Evolutionary conservation across 2,888 invertebrate genomes (phyloP).

Genomic region (Syrphus vitripennis): DNA sequence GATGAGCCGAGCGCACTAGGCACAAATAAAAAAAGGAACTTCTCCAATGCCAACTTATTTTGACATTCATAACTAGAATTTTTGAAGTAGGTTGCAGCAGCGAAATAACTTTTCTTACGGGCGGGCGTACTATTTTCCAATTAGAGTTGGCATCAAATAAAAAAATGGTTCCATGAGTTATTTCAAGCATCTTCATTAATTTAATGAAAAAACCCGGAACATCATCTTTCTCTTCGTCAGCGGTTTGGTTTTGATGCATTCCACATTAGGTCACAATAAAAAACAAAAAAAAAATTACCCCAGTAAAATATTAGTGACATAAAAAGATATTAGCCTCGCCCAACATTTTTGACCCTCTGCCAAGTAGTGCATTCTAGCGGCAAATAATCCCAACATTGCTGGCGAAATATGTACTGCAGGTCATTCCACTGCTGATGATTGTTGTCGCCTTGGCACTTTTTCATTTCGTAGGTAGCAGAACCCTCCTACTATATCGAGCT

Average conservation of each 20-base stretch:
- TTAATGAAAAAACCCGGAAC: conserved; percentile 30
- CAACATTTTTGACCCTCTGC: conserved; percentile 30
- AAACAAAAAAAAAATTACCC: neutral
- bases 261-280: neutral
- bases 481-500: neutral
- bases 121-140: conserved; percentile 31
- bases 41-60: conserved; percentile 28
- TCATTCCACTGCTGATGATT: conserved; percentile 46
- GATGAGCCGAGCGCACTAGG: neutral
- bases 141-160: conserved; percentile 7
- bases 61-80: conserved; percentile 41
- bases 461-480: neutral
- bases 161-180: conserved; percentile 11
- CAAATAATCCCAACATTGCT: conserved; percentile 20
- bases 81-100: neutral
- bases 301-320: conserved; percentile 1
- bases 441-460: conserved; percentile 26
- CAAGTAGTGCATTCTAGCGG: conserved; percentile 25
- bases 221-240: neutral
- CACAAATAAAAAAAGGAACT: neutral
- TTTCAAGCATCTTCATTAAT: conserved; percentile 23
- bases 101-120: neutral
- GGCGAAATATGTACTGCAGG: neutral
- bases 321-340: conserved; percentile 1
- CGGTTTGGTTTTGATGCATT: neutral